Percentiles rank a stretch among this genome's conserved stretches.
phyloP scores from a whole-genome alignment of 2,797 vertebrate species.

The Thaleichthys pacificus region DNA sequence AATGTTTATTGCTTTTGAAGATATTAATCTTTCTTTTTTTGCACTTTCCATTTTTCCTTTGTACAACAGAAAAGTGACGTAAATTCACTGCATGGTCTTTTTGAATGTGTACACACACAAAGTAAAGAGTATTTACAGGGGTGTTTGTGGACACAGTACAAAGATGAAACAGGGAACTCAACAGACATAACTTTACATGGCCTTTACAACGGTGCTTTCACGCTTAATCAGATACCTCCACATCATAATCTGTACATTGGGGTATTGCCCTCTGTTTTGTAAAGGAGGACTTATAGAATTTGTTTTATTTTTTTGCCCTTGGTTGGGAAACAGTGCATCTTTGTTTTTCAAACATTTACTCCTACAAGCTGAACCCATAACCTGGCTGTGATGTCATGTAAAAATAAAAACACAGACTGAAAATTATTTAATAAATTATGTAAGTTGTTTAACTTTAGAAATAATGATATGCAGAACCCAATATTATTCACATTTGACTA shows the following conservation, averaged over 20 bases:
- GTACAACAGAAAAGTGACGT: constrained; percentile 76
- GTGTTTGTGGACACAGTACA: constrained; percentile 61
- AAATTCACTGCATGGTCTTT: constrained; percentile 73
- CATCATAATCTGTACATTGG: constrained; percentile 67
- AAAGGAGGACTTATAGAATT: constrained; percentile 40
- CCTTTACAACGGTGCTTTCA: constrained; percentile 74
- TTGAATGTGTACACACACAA: constrained; percentile 73
- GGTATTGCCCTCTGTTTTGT: constrained; percentile 50
- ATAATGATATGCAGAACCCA: constrained; percentile 64
- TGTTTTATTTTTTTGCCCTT: constrained; percentile 31
- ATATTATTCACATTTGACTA: constrained; percentile 77
- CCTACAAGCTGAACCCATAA: constrained; percentile 52
- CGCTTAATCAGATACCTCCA: constrained; percentile 61
- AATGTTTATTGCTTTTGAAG: constrained; percentile 86
- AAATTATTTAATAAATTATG: constrained; percentile 62
- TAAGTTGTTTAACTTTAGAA: constrained; percentile 40
- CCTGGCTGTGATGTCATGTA: constrained; percentile 50
- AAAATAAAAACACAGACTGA: constrained; percentile 54
- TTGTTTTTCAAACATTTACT: constrained; percentile 41
- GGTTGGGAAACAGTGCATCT: constrained; percentile 38
- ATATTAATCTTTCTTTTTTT: constrained; percentile 74
- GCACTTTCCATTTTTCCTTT: constrained; percentile 70
- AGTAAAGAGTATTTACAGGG: constrained; percentile 78
- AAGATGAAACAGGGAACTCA: constrained; percentile 62
- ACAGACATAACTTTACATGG: constrained; percentile 73